These are phyloP conservation scores for Sebastes steindachneri DNA, from an alignment of 2,797 vertebrate genomes.

Conservation along the genomic window DNA sequence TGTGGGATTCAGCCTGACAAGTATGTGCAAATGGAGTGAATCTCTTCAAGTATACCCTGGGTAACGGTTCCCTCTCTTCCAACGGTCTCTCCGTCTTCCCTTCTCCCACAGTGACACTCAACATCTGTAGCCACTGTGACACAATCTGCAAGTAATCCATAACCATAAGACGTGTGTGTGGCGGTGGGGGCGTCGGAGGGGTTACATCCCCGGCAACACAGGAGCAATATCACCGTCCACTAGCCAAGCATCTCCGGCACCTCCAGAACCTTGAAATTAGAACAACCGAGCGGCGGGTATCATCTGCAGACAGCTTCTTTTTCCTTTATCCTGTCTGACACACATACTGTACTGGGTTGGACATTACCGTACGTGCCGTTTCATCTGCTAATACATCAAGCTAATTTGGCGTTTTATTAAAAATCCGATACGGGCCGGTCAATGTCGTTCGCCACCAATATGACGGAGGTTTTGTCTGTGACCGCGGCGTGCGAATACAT, in stretches of 20 bases:
- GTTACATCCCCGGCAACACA: conserved; percentile 44
- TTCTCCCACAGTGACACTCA: conserved; percentile 55
- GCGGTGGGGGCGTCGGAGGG: not conserved
- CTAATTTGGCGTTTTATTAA: conserved; percentile 58
- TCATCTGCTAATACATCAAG: conserved; percentile 32
- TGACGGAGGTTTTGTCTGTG: conserved; percentile 13
- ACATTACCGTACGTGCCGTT: conserved; percentile 11
- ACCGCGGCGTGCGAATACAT: conserved; percentile 32
- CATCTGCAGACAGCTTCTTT: conserved; percentile 11
- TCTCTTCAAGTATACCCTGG: conserved; percentile 55
- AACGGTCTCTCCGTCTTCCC: not conserved
- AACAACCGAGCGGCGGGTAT: conserved; percentile 37
- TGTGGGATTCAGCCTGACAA: conserved; percentile 61
- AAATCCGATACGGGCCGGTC: conserved; percentile 21
- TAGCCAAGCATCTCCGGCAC: conserved; percentile 68
- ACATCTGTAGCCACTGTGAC: conserved; percentile 69
- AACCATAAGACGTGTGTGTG: conserved; percentile 62
- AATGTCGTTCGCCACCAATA: conserved; percentile 1
- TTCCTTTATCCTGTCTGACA: not conserved
- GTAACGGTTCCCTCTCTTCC: conserved; percentile 24
- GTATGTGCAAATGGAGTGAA: conserved; percentile 72
- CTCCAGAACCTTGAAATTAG: conserved; percentile 75
- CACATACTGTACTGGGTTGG: conserved; percentile 10
- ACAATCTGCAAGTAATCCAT: conserved; percentile 78
- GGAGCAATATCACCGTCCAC: conserved; percentile 76